Base-by-base conservation (phyloP, 2,797 vertebrate species). In the Ptychobarbus kaznakovi region DNA sequence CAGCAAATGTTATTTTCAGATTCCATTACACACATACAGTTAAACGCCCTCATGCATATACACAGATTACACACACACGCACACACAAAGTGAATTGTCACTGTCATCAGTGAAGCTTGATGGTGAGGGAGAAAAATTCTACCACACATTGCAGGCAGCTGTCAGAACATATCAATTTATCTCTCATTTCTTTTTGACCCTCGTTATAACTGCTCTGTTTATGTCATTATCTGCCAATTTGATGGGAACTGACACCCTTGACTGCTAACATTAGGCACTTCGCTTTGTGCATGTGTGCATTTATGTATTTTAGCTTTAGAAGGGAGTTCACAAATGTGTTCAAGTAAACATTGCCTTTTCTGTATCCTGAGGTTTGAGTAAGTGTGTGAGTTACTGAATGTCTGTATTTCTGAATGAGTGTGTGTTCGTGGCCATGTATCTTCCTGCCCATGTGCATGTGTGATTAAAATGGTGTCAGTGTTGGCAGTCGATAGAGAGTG, bases 111-210 rank as follows among this genome's bases (percentile, higher is more conserved):
- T 75, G 86, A 72, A 78, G 73, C 49, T 22, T 65, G 38, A 44
- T 51, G 61, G 51, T 13, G 15, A 79, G 66, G 22, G 78, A 81
- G 72, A 49, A 46, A 28, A 58, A 28, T 46, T 63, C n/a, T 72
- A 46, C 61, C 10, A 15, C 61, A 75, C 13, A 51, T 49, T 80
- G 16, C 65, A 77, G 61, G 18, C 38, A 81, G 38, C 81, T 82
- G 83, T 80, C 82, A 68, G 75, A 42, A 80, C 22, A 46, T n/a
- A 82, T 86, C 74, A 85, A 81, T 89, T 88, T 81, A 86, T 86
- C 81, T 82, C 89, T 89, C 90, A 92, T 87, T 35, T 38, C 82
- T 91, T 88, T 92, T 93, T 93, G 93, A 94, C 93, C 92, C 93
- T 91, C 86, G 85, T 87, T 86, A 90, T 73, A 89, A 78, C 56